A percentile compares a stretch with the other conserved stretches of the same genome.
These are phyloP conservation scores for Brachypteracias leptosomus DNA, from an alignment of 2,113 vertebrate species.

Conservation along the genomic window DNA sequence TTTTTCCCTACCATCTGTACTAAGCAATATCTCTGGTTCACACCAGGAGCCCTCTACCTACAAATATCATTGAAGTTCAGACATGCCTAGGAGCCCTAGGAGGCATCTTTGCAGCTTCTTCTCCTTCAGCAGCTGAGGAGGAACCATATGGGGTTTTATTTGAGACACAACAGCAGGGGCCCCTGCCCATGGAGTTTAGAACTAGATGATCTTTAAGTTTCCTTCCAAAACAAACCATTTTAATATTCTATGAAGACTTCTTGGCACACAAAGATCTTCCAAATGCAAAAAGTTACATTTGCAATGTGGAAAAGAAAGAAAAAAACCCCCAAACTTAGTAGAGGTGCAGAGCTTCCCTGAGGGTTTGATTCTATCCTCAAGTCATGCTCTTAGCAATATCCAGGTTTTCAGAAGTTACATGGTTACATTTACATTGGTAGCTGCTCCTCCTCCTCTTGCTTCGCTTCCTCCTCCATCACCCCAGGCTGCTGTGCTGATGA, in stretches of 20 bases:
- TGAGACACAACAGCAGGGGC: background rate
- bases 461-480: background rate
- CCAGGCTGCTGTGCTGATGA: background rate
- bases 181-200: background rate
- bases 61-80: background rate
- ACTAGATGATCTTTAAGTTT: background rate
- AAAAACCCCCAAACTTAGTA: accelerated
- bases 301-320: background rate
- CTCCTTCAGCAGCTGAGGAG: background rate
- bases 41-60: background rate
- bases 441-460: background rate
- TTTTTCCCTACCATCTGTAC: background rate
- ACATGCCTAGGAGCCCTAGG: background rate
- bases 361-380: background rate
- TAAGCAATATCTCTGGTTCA: background rate
- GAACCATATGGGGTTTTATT: background rate
- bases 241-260: background rate
- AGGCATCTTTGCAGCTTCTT: background rate
- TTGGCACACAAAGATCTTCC: background rate
- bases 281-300: background rate
- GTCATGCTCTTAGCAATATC: background rate
- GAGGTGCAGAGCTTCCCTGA: background rate
- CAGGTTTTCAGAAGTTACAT: background rate
- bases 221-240: background rate
- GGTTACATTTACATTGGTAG: background rate